Evolutionary conservation across 2,888 invertebrate species (phyloP), one percentile per base, ranked within the genome.

Genomic region (Pilophorus perplexus): DNA sequence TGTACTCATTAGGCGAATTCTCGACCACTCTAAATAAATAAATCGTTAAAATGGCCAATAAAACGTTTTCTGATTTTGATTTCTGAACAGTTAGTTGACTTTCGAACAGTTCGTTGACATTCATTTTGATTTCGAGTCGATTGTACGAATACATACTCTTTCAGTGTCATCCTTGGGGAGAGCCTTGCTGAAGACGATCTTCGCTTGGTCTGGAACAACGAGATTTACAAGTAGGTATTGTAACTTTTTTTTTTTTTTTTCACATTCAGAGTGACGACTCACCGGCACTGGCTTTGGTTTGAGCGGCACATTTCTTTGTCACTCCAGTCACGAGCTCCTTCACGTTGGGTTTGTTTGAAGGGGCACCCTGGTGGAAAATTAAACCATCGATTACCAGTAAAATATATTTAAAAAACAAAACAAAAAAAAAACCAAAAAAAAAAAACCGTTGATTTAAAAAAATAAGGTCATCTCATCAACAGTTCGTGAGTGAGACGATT

Each of bases 271-370:
- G n/a, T 33, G 6, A 8, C 38, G 16, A 55, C 22, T 4, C 42
- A 68, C 68, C 68, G 42, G 65, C 55, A 18, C 60, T 59, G 2
- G 59, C 68, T 68, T 68, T 68, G 3, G 66, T 68, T 48, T 68
- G 59, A 0, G 25, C 65, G n/a, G 46, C 68, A 40, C 68, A 68
- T 54, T 68, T 68, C 66, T 68, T 68, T 12, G 54, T 23, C 4
- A 62, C 18, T 2, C 33, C 60, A 1, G 22, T n/a, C 1, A 68
- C 54, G 0, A 66, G 44, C 1, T 68, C 66, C 16, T 55, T 67
- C 5, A 46, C 27, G 37, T 12, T 52, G 10, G 37, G 37, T 28
- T n/a, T 33, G 46, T 12, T 14, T 3, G 44, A 18, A 6, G 64
- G 54, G 1, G 54, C 54, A 1, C 25, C 42, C 54, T 50, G 42